Evolutionary conservation across 1,140 invertebrate genomes (phyloP), one percentile per base, ranked within the genome.

Genomic region (Chelonus insularis): DNA sequence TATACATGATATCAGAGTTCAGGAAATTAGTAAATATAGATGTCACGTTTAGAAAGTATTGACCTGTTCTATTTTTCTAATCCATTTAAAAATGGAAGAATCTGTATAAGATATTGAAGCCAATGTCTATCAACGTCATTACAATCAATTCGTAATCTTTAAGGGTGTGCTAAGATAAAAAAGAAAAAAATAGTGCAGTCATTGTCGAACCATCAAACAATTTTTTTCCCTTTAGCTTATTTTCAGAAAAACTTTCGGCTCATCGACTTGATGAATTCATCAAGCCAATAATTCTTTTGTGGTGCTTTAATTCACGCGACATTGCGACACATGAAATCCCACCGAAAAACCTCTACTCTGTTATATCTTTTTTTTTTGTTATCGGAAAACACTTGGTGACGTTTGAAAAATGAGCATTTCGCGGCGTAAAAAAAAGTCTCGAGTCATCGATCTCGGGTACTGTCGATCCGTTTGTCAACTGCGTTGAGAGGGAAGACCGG

Each of bases 381-480:
- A 61, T 61, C 32, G 50, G 59, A 55, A 61, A 55, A 48, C 29
- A 61, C 51, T 61, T 36, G 20, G 51, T 55, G 52, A 55, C 51
- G 59, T 21, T 62, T 68, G 64, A 68, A 68, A 68, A 66, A 68
- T 68, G 64, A 64, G 59, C 50, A 39, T 55, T 2, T 41, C 55
- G 32, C 55, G 32, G 52, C 11, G 57, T 56, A 36, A 47, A 62
- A 66, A 68, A 68, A 65, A 63, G 36, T 60, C 60, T 60, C 57
- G 55, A 62, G 62, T 69, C 67, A 69, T 68, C 65, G 62, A 71
- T 68, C 65, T 61, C 59, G 64, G 55, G 47, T 37, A 48, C 34
- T 12, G 59, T 54, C 39, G 56, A 55, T 66, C 43, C 45, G 65
- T 66, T 59, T 63, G 65, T 66, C 65, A 59, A 59, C 51, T n/a